Evolutionary conservation across 2,113 vertebrate genomes (phyloP).

Genomic region (cat (Felis catus)): DNA sequence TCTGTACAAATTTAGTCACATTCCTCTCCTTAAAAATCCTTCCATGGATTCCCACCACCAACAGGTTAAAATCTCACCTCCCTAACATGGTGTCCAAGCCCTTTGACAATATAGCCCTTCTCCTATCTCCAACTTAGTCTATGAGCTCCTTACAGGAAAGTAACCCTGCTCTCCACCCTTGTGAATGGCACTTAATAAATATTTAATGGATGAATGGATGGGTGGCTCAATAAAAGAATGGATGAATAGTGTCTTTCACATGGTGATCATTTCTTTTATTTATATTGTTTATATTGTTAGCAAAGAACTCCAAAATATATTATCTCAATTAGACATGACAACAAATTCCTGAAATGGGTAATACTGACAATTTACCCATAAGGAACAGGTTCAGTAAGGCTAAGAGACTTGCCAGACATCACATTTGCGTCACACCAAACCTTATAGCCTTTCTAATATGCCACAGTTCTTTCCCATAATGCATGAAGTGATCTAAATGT

Average conservation of each 20-base stretch:
- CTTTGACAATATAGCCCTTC: no score
- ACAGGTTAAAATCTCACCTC: neutral
- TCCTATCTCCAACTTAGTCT: neutral
- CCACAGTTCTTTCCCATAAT: neutral
- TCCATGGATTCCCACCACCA: neutral
- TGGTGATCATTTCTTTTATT: neutral
- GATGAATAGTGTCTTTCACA: neutral
- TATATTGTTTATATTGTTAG: neutral
- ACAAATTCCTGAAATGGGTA: neutral
- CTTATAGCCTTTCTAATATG: neutral
- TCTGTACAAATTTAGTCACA: neutral
- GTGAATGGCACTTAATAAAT: neutral
- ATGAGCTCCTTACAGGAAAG: neutral
- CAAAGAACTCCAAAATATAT: neutral
- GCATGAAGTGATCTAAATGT: neutral
- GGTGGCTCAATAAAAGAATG: neutral
- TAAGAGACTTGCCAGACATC: neutral
- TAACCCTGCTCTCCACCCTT: neutral
- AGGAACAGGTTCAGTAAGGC: neutral
- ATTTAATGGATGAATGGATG: neutral
- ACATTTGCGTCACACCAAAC: neutral
- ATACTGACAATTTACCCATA: neutral
- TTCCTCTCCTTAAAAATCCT: neutral
- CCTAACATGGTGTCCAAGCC: neutral
- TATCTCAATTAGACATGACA: neutral